These are phyloP conservation scores for Trichopria drosophilae DNA, from an alignment of 2,888 invertebrate species.

Conservation along the genomic window DNA sequence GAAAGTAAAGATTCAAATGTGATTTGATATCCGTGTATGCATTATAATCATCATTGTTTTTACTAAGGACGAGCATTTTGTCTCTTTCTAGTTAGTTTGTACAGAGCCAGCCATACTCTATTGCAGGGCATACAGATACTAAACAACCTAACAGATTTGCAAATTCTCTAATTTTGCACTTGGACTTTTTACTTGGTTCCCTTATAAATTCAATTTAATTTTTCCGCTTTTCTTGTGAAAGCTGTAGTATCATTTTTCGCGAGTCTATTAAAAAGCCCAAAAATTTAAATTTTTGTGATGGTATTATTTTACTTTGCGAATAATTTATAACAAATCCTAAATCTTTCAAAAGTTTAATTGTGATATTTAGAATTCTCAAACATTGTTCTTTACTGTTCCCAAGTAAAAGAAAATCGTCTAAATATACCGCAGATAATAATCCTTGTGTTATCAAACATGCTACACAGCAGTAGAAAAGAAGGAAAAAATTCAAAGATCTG, in stretches of 20 bases:
- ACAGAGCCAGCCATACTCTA: conserved; percentile 20
- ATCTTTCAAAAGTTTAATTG: neutral
- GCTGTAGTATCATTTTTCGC: neutral
- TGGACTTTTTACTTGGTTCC: neutral
- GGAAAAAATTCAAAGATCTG: too few species aligned
- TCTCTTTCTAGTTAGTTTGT: conserved; percentile 16
- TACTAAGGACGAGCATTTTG: conserved; percentile 19
- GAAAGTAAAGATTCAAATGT: conserved; percentile 14
- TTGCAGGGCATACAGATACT: conserved; percentile 19
- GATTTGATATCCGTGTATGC: conserved; percentile 5
- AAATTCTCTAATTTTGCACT: conserved; percentile 25
- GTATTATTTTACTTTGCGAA: neutral
- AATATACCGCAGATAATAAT: conserved; percentile 3
- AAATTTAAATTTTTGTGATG: neutral
- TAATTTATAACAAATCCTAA: conserved; percentile 10
- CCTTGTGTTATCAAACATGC: conserved; percentile 3
- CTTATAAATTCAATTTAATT: neutral
- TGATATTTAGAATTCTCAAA: neutral
- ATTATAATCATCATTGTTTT: conserved; percentile 15
- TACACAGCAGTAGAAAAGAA: too few species aligned
- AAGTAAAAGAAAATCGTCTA: conserved; percentile 17
- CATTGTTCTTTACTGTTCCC: conserved; percentile 10
- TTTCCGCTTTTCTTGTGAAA: neutral
- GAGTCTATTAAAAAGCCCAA: conserved; percentile 11
- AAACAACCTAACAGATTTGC: conserved; percentile 23